Evolutionary conservation across 2,113 vertebrate genomes (phyloP).

Genomic region (Oreochromis tanganicae): DNA sequence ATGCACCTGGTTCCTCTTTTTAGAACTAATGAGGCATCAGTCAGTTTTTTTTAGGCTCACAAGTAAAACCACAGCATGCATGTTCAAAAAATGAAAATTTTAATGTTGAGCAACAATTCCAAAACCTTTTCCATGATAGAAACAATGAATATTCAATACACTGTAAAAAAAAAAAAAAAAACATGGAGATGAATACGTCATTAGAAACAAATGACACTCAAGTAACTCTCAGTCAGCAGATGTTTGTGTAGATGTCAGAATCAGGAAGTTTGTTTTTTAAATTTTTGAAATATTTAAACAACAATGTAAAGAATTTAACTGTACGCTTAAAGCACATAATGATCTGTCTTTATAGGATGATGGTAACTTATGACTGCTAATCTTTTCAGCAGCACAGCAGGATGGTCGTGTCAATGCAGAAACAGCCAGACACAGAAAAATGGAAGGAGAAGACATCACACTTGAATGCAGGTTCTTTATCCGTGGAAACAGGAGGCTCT

Average conservation of each 20-base stretch:
- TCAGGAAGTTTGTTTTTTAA: not conserved
- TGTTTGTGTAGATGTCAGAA: not conserved
- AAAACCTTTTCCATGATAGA: fast-evolving
- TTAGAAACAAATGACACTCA: not conserved
- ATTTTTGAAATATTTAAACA: fast-evolving
- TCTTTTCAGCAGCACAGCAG: not conserved
- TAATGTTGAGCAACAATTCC: not conserved
- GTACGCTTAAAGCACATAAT: not conserved
- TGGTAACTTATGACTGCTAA: not conserved
- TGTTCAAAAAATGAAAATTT: not conserved
- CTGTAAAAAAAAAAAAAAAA: not conserved
- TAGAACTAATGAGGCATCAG: not conserved
- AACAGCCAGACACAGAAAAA: fast-evolving
- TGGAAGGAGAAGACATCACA: not conserved
- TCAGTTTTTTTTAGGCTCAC: not conserved
- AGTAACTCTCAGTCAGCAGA: not conserved
- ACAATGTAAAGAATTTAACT: fast-evolving
- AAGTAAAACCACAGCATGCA: fast-evolving
- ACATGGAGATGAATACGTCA: fast-evolving
- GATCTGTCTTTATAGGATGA: not conserved
- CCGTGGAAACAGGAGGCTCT: fast-evolving
- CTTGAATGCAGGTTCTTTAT: fast-evolving
- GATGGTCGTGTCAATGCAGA: fast-evolving
- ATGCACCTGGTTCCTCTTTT: not conserved
- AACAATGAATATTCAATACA: fast-evolving